A percentile compares a stretch with the other conserved stretches of the same genome.
These are phyloP conservation scores for Ceratitis capitata DNA, from an alignment of 1,140 invertebrate species.

Conservation along the genomic window DNA sequence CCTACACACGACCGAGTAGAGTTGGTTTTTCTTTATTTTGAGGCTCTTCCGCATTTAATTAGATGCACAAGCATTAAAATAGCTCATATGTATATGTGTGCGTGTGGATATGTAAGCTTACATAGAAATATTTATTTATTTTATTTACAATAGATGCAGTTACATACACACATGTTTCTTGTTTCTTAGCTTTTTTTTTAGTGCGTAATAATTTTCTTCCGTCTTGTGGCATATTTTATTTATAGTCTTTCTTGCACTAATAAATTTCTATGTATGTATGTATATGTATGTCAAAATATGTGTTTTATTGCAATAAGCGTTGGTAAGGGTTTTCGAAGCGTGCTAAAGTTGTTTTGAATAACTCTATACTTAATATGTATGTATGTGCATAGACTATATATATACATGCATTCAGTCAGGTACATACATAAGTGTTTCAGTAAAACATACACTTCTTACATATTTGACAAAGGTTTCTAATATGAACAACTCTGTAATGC, in stretches of 20 bases:
- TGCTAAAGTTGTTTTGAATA: neutral
- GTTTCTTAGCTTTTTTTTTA: neutral
- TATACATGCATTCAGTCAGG: no score
- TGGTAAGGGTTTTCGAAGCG: neutral
- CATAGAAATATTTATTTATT: neutral
- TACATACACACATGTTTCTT: neutral
- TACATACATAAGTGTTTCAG: no score
- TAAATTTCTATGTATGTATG: neutral
- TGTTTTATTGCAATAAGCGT: neutral
- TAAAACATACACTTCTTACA: no score
- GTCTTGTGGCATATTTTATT: neutral
- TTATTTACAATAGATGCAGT: neutral
- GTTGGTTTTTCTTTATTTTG: slow-evolving; percentile 30
- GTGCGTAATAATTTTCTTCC: slow-evolving; percentile 21
- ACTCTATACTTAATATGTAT: no score
- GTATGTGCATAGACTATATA: no score
- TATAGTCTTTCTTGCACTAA: neutral
- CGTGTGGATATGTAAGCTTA: neutral
- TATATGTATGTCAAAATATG: neutral
- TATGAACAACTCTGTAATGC: no score
- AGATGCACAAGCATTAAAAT: slow-evolving; percentile 52
- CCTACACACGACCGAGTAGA: neutral
- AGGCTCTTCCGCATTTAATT: slow-evolving; percentile 63
- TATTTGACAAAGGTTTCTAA: no score
- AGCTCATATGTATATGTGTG: no score